phyloP scores from a whole-genome alignment of 2,888 invertebrate species.

The Agonopterix heracliana region DNA sequence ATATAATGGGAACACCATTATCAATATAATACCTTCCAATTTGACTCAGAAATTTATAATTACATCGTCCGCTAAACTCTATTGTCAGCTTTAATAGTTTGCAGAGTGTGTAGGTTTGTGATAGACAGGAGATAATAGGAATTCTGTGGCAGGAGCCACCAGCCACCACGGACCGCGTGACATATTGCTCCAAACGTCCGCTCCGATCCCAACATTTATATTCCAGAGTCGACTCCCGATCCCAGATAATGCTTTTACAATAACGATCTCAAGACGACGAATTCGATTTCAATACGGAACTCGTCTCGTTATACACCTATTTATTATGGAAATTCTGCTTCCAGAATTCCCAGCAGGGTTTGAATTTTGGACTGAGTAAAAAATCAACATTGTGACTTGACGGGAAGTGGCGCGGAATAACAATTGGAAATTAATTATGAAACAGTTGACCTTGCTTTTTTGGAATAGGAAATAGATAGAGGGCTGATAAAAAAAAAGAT shows the following conservation, averaged over 20 bases:
- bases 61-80: neutral
- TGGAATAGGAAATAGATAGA: neutral
- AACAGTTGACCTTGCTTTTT: constrained; percentile 13
- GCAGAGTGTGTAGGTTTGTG: constrained; percentile 4
- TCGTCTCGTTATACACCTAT: constrained; percentile 29
- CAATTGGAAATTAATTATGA: constrained; percentile 15
- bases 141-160: constrained; percentile 6
- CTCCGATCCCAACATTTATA: constrained; percentile 57
- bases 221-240: constrained; percentile 51
- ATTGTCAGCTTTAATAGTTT: constrained; percentile 4
- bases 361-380: constrained; percentile 26
- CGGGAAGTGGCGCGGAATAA: neutral
- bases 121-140: constrained; percentile 12
- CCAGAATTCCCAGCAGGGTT: constrained; percentile 21
- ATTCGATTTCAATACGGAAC: constrained; percentile 55
- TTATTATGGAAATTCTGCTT: constrained; percentile 42
- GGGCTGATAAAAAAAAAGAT: too few species aligned
- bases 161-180: constrained; percentile 27
- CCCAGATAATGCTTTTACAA: constrained; percentile 69
- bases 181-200: constrained; percentile 59
- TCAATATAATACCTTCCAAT: too few species aligned
- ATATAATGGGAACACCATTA: too few species aligned
- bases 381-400: neutral
- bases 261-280: constrained; percentile 57
- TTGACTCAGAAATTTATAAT: constrained; percentile 1